A percentile compares a stretch with the other conserved stretches of the same genome.
phyloP scores from a whole-genome alignment of 2,113 vertebrate genomes.

The Psophia crepitans region DNA sequence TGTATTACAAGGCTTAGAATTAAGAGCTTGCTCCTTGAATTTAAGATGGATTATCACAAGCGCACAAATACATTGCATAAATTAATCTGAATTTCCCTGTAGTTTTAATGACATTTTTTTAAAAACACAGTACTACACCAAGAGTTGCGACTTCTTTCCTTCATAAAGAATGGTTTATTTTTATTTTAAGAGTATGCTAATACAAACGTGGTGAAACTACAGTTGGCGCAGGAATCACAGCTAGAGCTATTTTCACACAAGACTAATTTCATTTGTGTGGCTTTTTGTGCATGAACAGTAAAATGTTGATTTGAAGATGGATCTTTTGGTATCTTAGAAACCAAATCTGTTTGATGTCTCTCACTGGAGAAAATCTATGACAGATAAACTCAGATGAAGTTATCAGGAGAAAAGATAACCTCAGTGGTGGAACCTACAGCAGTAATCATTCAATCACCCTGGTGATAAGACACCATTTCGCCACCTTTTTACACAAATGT shows the following conservation, averaged over 20 bases:
- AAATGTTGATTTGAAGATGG: constrained; percentile 10
- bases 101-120: background rate
- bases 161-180: background rate
- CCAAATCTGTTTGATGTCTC: constrained; percentile 4
- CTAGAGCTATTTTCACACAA: background rate
- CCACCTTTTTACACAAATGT: background rate
- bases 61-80: background rate
- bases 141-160: background rate
- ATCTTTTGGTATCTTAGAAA: constrained; percentile 49
- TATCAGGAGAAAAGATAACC: background rate
- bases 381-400: background rate
- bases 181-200: background rate
- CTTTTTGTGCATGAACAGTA: background rate
- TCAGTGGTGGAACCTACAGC: background rate
- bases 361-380: background rate
- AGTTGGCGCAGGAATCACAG: background rate
- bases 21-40: constrained; percentile 35
- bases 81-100: background rate
- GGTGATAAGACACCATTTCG: background rate
- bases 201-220: background rate
- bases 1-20: constrained; percentile 40
- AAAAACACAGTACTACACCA: background rate
- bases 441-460: background rate
- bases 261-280: background rate
- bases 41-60: constrained; percentile 27